Base-by-base conservation (phyloP, 2,888 invertebrate species). In the Acanthosepion lycidas region DNA sequence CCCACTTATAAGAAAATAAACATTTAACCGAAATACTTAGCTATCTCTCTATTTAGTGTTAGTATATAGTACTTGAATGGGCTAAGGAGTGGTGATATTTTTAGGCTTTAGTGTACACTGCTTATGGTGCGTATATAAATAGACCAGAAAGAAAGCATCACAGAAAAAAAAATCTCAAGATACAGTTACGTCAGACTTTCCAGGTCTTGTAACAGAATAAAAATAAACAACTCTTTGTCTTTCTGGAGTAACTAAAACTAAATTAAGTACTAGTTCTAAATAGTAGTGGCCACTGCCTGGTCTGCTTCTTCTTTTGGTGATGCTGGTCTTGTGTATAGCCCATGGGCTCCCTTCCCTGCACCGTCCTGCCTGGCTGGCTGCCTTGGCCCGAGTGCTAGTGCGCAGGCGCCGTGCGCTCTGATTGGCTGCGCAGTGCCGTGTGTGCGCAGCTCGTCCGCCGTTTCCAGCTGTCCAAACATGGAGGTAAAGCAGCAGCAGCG, bases 381-480 rank as follows among this genome's bases (percentile, higher is more conserved):
- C 95, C 95, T 95, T 95, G 95, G 96, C 95, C 95, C 96, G 96
- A 95, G 95, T 95, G 95, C 95, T 95, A 96, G 95, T 96, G 96
- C 97, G 96, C 96, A 96, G 96, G 96, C 97, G 96, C 95, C 94
- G 94, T 95, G 94, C 94, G 94, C 92, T 93, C 48, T 95, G 95
- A 94, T 95, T 95, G 95, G 95, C 95, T 97, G 97, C 97, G 97
- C 97, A 97, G 96, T 95, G 96, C 94, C 95, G 95, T 95, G 94
- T 96, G 96, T 96, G 97, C 96, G 97, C 96, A 97, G 97, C 96
- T 93, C 78, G 78, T 78, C 78, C 78, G 78, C 95, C 95, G 96
- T 96, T 96, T 95, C 96, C 97, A 97, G 97, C 97, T 97, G 97
- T 97, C 96, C 96, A 97, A 97, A 97, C 97, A 97, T 97, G 97